Percentiles rank a stretch among this genome's conserved stretches.
phyloP scores from a whole-genome alignment of 1,140 invertebrate genomes.

The Bombus turneri region DNA sequence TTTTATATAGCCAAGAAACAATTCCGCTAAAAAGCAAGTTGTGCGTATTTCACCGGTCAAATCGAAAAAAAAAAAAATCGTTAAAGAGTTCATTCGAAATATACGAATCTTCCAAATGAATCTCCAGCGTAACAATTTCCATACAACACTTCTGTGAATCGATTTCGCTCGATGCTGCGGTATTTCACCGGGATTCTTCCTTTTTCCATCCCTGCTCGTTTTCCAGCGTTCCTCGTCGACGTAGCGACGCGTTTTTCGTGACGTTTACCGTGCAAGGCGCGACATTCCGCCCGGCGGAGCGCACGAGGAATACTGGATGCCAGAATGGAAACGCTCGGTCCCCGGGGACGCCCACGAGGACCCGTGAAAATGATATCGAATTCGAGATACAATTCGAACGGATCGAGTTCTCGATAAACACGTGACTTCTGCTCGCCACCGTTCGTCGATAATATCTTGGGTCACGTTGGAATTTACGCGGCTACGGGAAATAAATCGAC shows the following conservation, averaged over 20 bases:
- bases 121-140: not conserved
- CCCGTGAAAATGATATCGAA: conserved; percentile 62
- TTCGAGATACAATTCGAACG: conserved; percentile 29
- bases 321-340: conserved; percentile 47
- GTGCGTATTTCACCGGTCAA: too few species aligned
- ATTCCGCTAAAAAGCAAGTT: too few species aligned
- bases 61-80: too few species aligned
- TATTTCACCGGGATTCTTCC: too few species aligned
- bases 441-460: conserved; percentile 25
- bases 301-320: conserved; percentile 12
- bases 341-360: conserved; percentile 22
- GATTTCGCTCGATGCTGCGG: not conserved
- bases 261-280: conserved; percentile 23
- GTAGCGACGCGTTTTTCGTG: not conserved
- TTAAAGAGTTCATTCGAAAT: too few species aligned
- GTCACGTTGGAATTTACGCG: conserved; percentile 2
- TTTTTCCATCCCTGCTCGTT: not conserved
- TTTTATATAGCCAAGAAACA: too few species aligned
- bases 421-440: conserved; percentile 6
- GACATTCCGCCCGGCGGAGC: conserved; percentile 36
- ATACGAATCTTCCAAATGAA: not conserved
- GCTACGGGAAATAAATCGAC: conserved; percentile 15
- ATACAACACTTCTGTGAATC: not conserved
- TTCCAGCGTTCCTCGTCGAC: not conserved
- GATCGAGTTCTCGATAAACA: conserved; percentile 31